Evolutionary conservation across 2,113 vertebrate genomes (phyloP).

Genomic region (Tauraco erythrolophus): DNA sequence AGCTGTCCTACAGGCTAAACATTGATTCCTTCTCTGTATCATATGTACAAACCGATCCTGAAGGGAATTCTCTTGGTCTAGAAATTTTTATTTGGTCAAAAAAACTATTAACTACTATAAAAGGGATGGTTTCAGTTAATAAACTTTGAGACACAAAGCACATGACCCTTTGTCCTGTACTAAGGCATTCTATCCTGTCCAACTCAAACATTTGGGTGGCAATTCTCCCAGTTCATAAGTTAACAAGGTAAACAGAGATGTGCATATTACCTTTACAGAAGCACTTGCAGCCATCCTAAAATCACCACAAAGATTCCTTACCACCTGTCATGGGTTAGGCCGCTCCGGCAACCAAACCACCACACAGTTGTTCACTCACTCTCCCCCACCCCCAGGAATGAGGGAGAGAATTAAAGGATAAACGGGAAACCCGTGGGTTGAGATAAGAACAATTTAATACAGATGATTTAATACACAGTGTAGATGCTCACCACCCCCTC

Average conservation of each 20-base stretch:
- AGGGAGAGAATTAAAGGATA: too few relatives aligned
- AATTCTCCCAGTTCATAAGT: neutral
- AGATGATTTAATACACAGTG: too few relatives aligned
- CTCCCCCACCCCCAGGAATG: too few relatives aligned
- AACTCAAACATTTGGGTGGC: neutral
- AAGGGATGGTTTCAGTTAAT: neutral
- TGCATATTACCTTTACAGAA: neutral
- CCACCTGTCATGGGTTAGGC: too few relatives aligned
- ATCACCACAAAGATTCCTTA: neutral
- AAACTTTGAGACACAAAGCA: neutral
- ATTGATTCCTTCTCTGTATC: neutral
- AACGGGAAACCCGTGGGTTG: too few relatives aligned
- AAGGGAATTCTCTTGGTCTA: neutral
- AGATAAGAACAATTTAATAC: too few relatives aligned
- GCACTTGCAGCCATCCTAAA: neutral
- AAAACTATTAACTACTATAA: neutral
- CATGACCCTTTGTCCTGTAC: neutral
- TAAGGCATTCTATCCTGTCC: neutral
- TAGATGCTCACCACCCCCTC: too few relatives aligned
- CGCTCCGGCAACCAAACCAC: too few relatives aligned
- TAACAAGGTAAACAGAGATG: neutral
- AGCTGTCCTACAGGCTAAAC: neutral
- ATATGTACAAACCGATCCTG: neutral
- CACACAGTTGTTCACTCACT: too few relatives aligned
- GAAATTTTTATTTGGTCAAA: neutral